Evolutionary conservation across 1,140 invertebrate genomes (phyloP).

Genomic region (Cryptotermes secundus): DNA sequence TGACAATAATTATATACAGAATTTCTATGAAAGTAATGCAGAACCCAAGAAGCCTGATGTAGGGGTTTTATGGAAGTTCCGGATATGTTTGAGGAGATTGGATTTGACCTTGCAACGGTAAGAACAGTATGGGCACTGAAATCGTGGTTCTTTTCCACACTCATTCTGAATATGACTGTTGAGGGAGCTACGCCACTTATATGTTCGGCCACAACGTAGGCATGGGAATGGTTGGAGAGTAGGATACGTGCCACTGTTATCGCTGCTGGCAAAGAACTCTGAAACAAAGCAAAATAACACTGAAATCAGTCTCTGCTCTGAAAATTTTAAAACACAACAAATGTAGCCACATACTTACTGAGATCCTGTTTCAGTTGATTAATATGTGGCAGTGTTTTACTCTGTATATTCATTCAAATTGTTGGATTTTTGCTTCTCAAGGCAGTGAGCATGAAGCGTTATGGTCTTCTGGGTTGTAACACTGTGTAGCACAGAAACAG

Average conservation of each 20-base stretch:
- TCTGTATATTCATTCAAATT: too few relatives aligned
- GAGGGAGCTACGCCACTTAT: constrained; percentile 81
- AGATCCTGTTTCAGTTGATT: not conserved
- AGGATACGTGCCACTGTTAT: constrained; percentile 23
- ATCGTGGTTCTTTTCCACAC: constrained; percentile 55
- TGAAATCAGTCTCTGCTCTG: not conserved
- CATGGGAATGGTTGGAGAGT: constrained; percentile 56
- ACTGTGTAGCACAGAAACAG: too few relatives aligned
- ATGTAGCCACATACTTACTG: not conserved
- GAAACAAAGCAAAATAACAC: not conserved
- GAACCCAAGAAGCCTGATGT: not conserved
- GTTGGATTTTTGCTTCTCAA: too few relatives aligned
- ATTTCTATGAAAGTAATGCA: not conserved
- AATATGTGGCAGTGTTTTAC: too few relatives aligned
- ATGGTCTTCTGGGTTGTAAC: too few relatives aligned
- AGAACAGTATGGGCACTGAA: constrained; percentile 54
- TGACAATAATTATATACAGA: not conserved
- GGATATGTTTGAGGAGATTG: not conserved
- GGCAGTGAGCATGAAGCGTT: too few relatives aligned
- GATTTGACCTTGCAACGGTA: constrained; percentile 19
- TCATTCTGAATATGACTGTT: constrained; percentile 80
- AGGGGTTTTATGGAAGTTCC: not conserved
- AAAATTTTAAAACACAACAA: not conserved
- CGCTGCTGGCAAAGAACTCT: constrained; percentile 4
- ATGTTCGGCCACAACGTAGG: constrained; percentile 74